Evolutionary conservation across 2,113 vertebrate genomes (phyloP), one percentile per base, ranked within the genome.

Genomic region (Eubucco bourcierii): DNA sequence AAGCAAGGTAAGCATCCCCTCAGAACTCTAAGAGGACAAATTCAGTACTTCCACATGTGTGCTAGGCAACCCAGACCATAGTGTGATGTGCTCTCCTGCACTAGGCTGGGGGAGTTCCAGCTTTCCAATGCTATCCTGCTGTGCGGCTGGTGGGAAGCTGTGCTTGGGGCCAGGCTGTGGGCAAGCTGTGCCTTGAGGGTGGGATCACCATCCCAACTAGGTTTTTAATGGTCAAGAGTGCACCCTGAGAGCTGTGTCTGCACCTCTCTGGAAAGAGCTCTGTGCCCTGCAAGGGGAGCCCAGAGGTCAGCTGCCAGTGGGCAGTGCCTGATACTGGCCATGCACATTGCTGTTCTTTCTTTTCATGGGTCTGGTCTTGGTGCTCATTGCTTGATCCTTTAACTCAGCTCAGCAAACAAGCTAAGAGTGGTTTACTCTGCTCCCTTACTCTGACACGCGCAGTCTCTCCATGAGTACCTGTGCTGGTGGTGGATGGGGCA

Each of bases 211-310:
- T 50, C 25, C 6, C 3, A 68, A 4, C 16, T 2, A 11, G 25
- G 7, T 10, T 60, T 74, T 12, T 13, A 16, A 13, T 0, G 3
- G 21, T 9, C 14, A 19, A 5, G 39, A 33, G 53, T 0, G 0
- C 3, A 8, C 7, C 34, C 65, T 2, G 34, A n/a, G 47, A 28
- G n/a, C 37, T n/a, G 8, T 29, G 21, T 47, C 37, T 60, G 44
- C 28, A 23, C 20, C 2, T 0, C 65, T 67, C 65, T 67, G 63
- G 17, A 34, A 17, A 41, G 63, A 18, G 37, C 25, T 31, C 63
- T 44, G 27, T 65, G 63, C 63, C 7, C 46, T 31, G 14, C 14
- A 29, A 52, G 37, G 29, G 46, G 66, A 88, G 47, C 37, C 67
- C 53, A 23, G 56, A 15, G 50, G 29, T 37, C 56, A 19, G 64